A percentile compares a stretch with the other conserved stretches of the same genome.
Conservation (phyloP, 1,140 invertebrate species). For the Formica selysi region DNA sequence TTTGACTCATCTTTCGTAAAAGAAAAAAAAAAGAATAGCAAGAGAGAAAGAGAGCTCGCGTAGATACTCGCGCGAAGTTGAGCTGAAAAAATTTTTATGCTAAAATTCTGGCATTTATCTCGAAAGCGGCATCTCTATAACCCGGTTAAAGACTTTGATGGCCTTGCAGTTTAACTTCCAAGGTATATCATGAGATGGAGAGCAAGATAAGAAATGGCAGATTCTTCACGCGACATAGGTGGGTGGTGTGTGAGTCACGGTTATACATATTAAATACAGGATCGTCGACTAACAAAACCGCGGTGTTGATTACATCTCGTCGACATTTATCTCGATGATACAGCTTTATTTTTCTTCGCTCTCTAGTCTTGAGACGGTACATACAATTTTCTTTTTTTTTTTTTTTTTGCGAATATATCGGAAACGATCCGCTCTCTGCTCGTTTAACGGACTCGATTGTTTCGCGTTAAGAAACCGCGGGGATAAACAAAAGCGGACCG, state of each 20-base stretch:
- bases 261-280: conserved; percentile 70
- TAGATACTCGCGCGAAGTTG: neutral
- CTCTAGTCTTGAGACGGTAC: too few relatives aligned
- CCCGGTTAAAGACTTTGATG: conserved; percentile 73
- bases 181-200: conserved; percentile 71
- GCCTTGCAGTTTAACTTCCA: conserved; percentile 72
- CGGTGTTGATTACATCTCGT: conserved; percentile 46
- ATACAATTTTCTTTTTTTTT: too few relatives aligned
- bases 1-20: neutral
- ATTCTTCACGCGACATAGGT: conserved; percentile 71
- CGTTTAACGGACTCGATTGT: neutral
- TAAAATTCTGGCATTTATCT: conserved; percentile 70
- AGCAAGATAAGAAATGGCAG: conserved; percentile 70
- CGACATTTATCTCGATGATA: conserved; percentile 26
- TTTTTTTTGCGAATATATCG: neutral
- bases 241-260: conserved; percentile 69
- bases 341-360: neutral
- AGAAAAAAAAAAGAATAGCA: neutral
- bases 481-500: conserved; percentile 53
- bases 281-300: conserved; percentile 55
- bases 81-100: conserved; percentile 56
- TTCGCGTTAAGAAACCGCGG: conserved; percentile 34
- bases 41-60: neutral
- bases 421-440: neutral
- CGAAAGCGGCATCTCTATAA: conserved; percentile 74